These are phyloP conservation scores for Guaruba guarouba DNA, from an alignment of 2,113 vertebrate species.

Conservation along the genomic window DNA sequence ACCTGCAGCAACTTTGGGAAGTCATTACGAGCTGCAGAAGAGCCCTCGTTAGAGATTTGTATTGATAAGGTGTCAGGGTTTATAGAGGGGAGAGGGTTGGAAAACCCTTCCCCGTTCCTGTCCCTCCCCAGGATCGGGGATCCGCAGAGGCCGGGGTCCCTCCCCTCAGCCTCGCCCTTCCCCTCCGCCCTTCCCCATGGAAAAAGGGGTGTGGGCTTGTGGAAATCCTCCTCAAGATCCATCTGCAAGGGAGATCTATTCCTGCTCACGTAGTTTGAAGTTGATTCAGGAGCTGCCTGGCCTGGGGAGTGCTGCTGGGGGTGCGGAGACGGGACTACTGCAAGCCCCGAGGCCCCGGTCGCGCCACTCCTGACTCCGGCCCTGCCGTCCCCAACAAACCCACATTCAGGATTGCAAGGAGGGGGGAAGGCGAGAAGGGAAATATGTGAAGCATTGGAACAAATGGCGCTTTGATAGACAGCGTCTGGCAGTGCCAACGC, in stretches of 20 bases:
- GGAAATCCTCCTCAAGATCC: background rate
- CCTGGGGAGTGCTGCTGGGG: background rate
- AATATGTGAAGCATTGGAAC: constrained; percentile 49
- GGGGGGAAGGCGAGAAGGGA: background rate
- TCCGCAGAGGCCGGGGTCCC: background rate
- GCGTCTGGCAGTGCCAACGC: constrained; percentile 60
- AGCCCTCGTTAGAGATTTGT: constrained; percentile 44
- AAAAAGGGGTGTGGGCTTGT: background rate
- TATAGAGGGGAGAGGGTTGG: background rate
- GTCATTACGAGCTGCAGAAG: constrained; percentile 57
- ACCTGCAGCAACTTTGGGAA: constrained; percentile 62
- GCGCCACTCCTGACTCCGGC: background rate
- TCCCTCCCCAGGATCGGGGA: background rate
- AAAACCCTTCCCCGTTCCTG: background rate
- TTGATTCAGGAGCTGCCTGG: background rate
- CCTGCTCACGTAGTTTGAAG: rapidly evolving
- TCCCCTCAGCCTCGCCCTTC: background rate
- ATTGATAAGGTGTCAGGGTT: constrained; percentile 55
- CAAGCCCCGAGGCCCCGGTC: background rate
- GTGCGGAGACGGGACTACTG: background rate
- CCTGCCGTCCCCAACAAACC: background rate
- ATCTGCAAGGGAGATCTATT: rapidly evolving
- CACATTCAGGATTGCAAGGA: background rate
- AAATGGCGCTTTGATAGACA: constrained; percentile 63
- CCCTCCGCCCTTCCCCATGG: background rate